Evolutionary conservation across 2,113 vertebrate genomes (phyloP).

Genomic region (Pogona vitticeps): DNA sequence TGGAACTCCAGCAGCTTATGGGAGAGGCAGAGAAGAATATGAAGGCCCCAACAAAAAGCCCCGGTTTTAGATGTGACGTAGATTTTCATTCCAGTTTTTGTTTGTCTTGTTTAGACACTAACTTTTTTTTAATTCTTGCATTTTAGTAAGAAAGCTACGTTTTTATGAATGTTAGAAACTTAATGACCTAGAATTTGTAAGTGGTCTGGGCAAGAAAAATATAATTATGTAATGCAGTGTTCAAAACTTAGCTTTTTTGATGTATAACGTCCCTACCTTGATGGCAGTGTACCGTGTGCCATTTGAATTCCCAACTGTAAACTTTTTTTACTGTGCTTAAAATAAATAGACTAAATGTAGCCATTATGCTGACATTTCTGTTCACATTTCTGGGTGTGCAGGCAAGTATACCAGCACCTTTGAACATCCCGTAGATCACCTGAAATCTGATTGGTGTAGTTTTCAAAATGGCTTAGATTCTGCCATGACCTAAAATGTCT

Average conservation of each 20-base stretch:
- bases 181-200: constrained; percentile 86
- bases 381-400: constrained; percentile 72
- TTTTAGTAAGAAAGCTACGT: constrained; percentile 92
- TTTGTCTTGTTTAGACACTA: constrained; percentile 86
- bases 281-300: constrained; percentile 95
- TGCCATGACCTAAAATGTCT: neutral
- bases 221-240: constrained; percentile 85
- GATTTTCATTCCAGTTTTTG: constrained; percentile 85
- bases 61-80: constrained; percentile 93
- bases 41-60: constrained; percentile 97
- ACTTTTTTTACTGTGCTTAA: constrained; percentile 87
- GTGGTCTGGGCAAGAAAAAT: constrained; percentile 82
- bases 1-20: constrained; percentile 90
- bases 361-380: constrained; percentile 74
- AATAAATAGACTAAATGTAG: constrained; percentile 90
- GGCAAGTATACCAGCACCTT: constrained; percentile 66
- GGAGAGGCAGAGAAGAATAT: constrained; percentile 99
- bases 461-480: neutral
- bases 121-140: constrained; percentile 92
- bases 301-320: constrained; percentile 92
- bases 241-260: constrained; percentile 78
- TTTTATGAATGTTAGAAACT: constrained; percentile 88
- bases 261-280: constrained; percentile 85
- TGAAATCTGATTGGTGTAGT: constrained; percentile 26
- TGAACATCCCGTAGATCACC: constrained; percentile 41